Evolutionary conservation across 1,140 invertebrate species (phyloP).

Genomic region (Xylocopa sonorina): DNA sequence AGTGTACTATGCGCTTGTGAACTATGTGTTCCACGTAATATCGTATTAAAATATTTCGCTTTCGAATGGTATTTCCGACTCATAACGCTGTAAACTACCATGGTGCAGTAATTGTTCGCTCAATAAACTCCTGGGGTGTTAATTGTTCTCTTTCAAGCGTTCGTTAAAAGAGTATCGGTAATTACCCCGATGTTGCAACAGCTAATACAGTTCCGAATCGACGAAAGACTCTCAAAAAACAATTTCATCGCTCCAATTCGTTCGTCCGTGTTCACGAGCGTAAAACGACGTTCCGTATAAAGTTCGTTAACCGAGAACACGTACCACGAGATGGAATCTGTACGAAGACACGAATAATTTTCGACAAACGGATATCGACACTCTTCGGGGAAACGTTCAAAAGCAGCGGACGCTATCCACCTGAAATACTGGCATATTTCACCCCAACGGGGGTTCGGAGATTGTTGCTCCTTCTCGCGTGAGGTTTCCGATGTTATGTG

Average conservation of each 20-base stretch:
- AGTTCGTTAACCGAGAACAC: too few relatives aligned
- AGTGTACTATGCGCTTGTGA: constrained; percentile 12
- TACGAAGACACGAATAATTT: background rate
- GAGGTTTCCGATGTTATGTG: constrained; percentile 43
- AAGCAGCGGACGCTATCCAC: background rate
- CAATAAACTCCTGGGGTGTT: constrained; percentile 37
- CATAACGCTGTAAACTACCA: constrained; percentile 29
- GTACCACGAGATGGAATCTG: background rate
- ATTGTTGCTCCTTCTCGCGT: constrained; percentile 53
- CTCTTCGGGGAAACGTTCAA: background rate
- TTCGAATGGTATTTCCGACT: constrained; percentile 15
- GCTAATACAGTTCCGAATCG: background rate
- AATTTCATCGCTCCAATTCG: background rate
- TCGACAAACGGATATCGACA: background rate
- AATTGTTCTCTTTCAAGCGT: constrained; percentile 37
- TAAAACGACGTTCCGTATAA: too few relatives aligned
- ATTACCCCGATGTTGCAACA: background rate
- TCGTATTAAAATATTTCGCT: constrained; percentile 40
- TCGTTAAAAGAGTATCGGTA: background rate
- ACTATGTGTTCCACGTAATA: constrained; percentile 18
- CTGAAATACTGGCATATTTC: constrained; percentile 33
- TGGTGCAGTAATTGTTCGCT: constrained; percentile 28
- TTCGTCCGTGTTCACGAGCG: too few relatives aligned
- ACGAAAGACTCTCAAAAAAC: too few relatives aligned
- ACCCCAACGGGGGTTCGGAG: constrained; percentile 5